Percentiles rank a stretch among this genome's conserved stretches.
Conservation (phyloP, 1,140 invertebrate species). For the Leptoteleia sp. region DNA sequence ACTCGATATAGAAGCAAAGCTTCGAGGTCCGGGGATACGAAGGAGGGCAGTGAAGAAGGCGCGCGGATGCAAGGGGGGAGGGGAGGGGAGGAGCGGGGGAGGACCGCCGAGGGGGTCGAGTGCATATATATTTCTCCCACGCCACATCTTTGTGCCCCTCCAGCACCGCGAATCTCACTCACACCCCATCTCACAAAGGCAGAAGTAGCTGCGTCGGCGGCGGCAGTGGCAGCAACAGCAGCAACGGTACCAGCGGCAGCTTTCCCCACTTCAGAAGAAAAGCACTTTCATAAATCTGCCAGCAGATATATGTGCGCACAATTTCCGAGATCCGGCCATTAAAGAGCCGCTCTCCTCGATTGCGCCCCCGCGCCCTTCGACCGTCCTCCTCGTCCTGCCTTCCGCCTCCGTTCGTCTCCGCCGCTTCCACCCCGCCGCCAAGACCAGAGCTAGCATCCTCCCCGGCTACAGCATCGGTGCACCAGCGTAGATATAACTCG, state of each 20-base stretch:
- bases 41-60: conserved; percentile 41
- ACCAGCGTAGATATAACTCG: conserved; percentile 74
- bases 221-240: conserved; percentile 58
- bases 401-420: conserved; percentile 64
- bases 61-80: too few relatives aligned
- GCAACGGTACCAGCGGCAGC: conserved; percentile 72
- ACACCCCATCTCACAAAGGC: conserved; percentile 56
- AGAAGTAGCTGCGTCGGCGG: conserved; percentile 66
- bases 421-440: conserved; percentile 65
- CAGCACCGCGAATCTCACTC: conserved; percentile 66
- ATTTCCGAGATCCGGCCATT: conserved; percentile 93
- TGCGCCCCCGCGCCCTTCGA: conserved; percentile 66
- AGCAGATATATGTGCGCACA: conserved; percentile 92
- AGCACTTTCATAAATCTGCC: conserved; percentile 93
- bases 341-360: conserved; percentile 82
- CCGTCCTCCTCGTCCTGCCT: conserved; percentile 59
- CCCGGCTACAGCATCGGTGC: conserved; percentile 59
- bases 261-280: conserved; percentile 83
- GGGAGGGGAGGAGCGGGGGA: too few relatives aligned
- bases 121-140: conserved; percentile 76
- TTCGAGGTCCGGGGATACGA: conserved; percentile 63
- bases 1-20: conserved; percentile 66
- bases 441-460: conserved; percentile 59
- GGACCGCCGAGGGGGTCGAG: too few relatives aligned
- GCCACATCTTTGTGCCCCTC: conserved; percentile 61